Percentiles rank a stretch among this genome's conserved stretches.
Evolutionary conservation across 1,140 invertebrate species (phyloP).

Genomic region (Trachelipus rathkii): DNA sequence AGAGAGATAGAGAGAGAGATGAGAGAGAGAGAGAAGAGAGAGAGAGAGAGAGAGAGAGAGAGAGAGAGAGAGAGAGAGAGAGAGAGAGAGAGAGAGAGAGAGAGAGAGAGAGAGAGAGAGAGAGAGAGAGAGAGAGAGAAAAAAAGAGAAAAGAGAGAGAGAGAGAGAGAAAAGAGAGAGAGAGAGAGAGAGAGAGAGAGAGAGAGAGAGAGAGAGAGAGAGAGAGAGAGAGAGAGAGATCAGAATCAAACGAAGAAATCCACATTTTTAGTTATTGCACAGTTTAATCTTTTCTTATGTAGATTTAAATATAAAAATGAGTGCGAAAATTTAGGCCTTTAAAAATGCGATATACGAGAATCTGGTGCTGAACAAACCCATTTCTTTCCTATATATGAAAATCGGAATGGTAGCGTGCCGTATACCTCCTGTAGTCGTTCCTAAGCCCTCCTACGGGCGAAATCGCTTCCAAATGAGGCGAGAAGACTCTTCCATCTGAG

Average conservation of each 20-base stretch:
- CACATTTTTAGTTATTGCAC: not conserved
- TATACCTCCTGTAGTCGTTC: not conserved
- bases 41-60: too few relatives aligned
- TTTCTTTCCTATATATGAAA: not conserved
- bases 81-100: too few relatives aligned
- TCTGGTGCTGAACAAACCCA: not conserved
- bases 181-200: not conserved
- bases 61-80: too few relatives aligned
- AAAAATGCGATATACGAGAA: not conserved
- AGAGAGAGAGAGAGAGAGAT: not conserved
- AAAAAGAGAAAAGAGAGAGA: too few relatives aligned
- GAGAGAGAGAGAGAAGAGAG: too few relatives aligned
- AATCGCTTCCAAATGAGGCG: slow-evolving; percentile 9
- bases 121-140: too few relatives aligned
- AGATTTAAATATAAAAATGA: slow-evolving; percentile 8
- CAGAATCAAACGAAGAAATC: not conserved
- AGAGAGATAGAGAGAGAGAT: too few relatives aligned
- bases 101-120: too few relatives aligned
- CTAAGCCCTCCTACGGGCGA: not conserved
- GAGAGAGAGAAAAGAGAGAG: not conserved
- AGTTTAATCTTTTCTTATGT: not conserved
- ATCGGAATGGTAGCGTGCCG: not conserved
- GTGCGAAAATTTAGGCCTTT: not conserved
- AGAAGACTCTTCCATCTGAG: slow-evolving; percentile 2
- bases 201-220: not conserved